Evolutionary conservation across 2,113 vertebrate genomes (phyloP).

Genomic region (Carettochelys insculpta): DNA sequence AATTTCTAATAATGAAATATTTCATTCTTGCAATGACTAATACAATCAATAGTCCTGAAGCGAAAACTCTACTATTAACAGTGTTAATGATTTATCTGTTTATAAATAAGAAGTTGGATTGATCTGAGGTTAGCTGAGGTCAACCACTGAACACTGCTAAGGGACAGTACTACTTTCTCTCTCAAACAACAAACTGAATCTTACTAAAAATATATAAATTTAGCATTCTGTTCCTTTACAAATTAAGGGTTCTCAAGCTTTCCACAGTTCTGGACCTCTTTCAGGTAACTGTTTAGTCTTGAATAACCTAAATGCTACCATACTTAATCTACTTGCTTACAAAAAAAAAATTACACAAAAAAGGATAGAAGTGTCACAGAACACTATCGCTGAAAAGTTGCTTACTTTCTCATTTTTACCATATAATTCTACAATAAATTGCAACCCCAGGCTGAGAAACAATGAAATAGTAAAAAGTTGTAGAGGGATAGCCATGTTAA

Average conservation of each 20-base stretch:
- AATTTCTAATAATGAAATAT: neutral
- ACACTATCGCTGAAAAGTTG: neutral
- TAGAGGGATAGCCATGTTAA: too few species aligned
- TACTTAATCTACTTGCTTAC: neutral
- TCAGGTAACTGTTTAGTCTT: neutral
- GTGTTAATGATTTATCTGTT: conserved; percentile 63
- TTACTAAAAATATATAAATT: neutral
- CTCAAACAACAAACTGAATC: neutral
- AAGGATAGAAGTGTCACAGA: neutral
- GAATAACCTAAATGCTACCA: neutral
- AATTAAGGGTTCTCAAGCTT: neutral
- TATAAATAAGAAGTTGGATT: conserved; percentile 49
- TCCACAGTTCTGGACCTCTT: neutral
- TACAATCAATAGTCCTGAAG: neutral
- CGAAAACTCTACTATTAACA: neutral
- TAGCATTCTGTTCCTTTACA: neutral
- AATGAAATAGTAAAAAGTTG: neutral
- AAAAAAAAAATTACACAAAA: neutral
- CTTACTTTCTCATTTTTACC: neutral
- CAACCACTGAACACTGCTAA: conserved; percentile 48
- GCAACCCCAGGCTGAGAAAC: neutral
- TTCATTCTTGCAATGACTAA: neutral
- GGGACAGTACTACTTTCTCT: conserved; percentile 30
- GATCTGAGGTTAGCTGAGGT: conserved; percentile 34
- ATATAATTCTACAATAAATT: neutral